Evolutionary conservation across 2,113 vertebrate genomes (phyloP), one percentile per base, ranked within the genome.

Genomic region (Atlantisia rogersi): DNA sequence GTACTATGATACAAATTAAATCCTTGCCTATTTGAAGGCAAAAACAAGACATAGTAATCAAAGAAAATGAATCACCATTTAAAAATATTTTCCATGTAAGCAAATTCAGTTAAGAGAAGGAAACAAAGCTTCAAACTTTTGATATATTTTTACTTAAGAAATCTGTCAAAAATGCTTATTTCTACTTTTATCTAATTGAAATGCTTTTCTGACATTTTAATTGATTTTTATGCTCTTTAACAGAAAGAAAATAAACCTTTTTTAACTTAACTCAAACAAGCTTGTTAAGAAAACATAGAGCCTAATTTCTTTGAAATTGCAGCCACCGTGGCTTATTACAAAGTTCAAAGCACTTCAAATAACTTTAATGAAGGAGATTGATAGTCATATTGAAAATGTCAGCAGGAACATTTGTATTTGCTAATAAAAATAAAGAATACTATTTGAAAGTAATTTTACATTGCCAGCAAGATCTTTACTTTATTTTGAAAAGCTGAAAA

Each of bases 291-390:
- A 95, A 94, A 42, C 40, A 82, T 67, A 44, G 15, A 67, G 35
- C 62, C 31, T 77, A 87, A 90, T 91, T 88, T 88, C 6, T 89
- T 35, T 83, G 55, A 64, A 90, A 80, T 82, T 80, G 20, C 39
- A 82, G 46, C 39, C 24, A 59, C 10, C 15, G 9, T 68, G 35
- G 74, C 86, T 95, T 35, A 67, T 88, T 94, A 93, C 63, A 74
- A 94, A 95, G 77, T 91, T 91, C 79, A 94, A 86, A 82, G 17
- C 37, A 44, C 68, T 92, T 95, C 65, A 94, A 86, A 81, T 75
- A 81, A 83, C 62, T 88, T 86, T 74, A 88, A 92, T 67, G 86
- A 89, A 88, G 68, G 58, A 81, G 32, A 90, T 64, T 90, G 86
- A 84, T 64, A 68, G 32, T 58, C 40, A 84, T 62, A 81, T 39